Conservation (phyloP, 37 sponge, comb jelly and placozoan genomes). For the Dysidea cf. avara region DNA sequence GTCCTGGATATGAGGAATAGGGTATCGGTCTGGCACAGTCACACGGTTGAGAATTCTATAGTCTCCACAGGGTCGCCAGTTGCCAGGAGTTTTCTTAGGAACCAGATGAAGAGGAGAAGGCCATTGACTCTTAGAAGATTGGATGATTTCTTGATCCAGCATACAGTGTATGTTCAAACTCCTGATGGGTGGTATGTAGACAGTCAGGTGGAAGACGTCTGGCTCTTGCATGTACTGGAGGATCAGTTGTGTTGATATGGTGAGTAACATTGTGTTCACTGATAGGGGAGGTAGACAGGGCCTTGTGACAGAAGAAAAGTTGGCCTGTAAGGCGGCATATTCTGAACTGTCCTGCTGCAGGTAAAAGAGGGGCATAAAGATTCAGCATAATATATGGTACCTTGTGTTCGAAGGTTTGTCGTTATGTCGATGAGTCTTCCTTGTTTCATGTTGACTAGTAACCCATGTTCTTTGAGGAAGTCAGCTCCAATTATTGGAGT, state of each 20-base stretch:
- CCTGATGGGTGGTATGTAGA: constrained; percentile 15
- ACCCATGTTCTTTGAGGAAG: constrained; percentile 42
- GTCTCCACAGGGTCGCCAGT: constrained; percentile 69
- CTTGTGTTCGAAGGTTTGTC: constrained; percentile 13
- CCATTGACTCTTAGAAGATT: constrained; percentile 43
- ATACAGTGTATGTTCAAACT: constrained; percentile 55
- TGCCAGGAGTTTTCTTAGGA: constrained; percentile 41
- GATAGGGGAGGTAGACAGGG: not conserved
- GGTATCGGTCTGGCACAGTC: constrained; percentile 47
- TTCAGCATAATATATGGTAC: not conserved
- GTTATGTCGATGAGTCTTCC: constrained; percentile 8
- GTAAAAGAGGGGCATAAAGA: constrained; percentile 4
- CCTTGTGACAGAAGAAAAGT: constrained; percentile 20
- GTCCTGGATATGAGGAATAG: constrained; percentile 62
- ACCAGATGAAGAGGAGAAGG: constrained; percentile 48
- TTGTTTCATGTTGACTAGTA: constrained; percentile 26
- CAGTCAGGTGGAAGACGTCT: constrained; percentile 44
- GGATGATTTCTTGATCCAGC: constrained; percentile 47
- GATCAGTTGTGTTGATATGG: constrained; percentile 37
- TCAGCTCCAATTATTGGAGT: constrained; percentile 68
- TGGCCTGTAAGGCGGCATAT: constrained; percentile 5
- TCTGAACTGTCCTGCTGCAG: not conserved
- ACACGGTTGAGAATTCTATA: constrained; percentile 53
- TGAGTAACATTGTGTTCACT: constrained; percentile 28
- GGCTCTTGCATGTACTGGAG: constrained; percentile 50